Percentiles rank a stretch among this genome's conserved stretches.
phyloP scores from a whole-genome alignment of 2,888 invertebrate species.

The Sarcophaga subvicina region DNA sequence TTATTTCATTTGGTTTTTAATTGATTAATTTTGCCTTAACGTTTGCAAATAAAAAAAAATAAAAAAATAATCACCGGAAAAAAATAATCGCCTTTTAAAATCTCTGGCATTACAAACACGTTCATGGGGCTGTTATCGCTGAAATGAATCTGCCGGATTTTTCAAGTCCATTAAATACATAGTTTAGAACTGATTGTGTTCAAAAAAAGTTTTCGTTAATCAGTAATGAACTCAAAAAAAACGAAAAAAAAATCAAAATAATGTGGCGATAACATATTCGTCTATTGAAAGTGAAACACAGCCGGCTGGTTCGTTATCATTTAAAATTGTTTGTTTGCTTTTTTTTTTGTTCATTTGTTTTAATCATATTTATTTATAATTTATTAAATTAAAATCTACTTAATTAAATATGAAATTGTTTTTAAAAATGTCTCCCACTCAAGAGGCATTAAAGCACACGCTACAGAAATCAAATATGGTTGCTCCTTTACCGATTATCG shows the following conservation, averaged over 20 bases:
- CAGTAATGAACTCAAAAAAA: slow-evolving; percentile 10
- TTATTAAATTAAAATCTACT: slow-evolving; percentile 14
- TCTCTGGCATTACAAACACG: slow-evolving; percentile 3
- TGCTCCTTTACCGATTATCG: too few relatives aligned
- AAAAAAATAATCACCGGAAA: background rate
- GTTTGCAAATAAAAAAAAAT: slow-evolving; percentile 12
- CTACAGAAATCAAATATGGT: background rate
- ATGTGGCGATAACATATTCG: background rate
- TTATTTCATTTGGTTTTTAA: slow-evolving; percentile 6
- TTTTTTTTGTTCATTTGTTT: background rate
- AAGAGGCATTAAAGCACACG: background rate
- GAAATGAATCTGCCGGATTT: slow-evolving; percentile 3
- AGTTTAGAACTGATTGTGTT: slow-evolving; percentile 2
- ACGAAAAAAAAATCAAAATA: background rate
- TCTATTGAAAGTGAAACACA: slow-evolving; percentile 37
- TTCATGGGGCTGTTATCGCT: slow-evolving; percentile 15
- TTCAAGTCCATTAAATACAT: slow-evolving; percentile 16
- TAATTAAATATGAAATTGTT: background rate
- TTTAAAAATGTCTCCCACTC: background rate
- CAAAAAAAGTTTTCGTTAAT: slow-evolving; percentile 11
- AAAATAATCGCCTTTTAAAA: slow-evolving; percentile 24
- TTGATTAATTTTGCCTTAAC: slow-evolving; percentile 8
- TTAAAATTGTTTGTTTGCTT: slow-evolving; percentile 4
- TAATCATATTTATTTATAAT: background rate
- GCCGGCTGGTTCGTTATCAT: background rate